Evolutionary conservation across 2,888 invertebrate species (phyloP), one percentile per base, ranked within the genome.

Genomic region (Nineta flava): DNA sequence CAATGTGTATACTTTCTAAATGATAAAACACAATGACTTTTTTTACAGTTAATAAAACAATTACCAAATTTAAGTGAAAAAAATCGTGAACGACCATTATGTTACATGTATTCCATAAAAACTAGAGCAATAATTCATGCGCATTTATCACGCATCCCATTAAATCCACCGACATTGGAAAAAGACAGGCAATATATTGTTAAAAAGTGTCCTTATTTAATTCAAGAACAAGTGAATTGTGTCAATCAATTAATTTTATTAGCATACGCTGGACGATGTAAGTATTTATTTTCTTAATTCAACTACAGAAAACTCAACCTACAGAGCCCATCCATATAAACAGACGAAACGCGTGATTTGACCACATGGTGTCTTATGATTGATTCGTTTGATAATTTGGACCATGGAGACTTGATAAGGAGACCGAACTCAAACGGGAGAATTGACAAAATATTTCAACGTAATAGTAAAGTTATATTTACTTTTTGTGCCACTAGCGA

Each of bases 141-240:
- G 2, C 97, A 99, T 70, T 73, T 99, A 48, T 77, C 83, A n/a
- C 79, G 97, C 46, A 77, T 96, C 61, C 70, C 75, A 2, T 65
- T 93, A 16, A 87, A 86, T 58, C 75, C 78, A 0, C 74, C 79
- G 47, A 88, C 90, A 0, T 68, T 93, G 47, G 92, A 93, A 60
- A 77, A 81, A 62, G 93, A 95, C 72, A 75, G 87, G 41, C 79
- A 85, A 58, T 84, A 85, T 60, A 76, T 91, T 49, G 80, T 90
- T 45, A 86, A 83, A 56, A 92, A 95, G 65, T 88, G 91, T 64
- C 95, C 96, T 1, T 92, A 92, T 66, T 77, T 99, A 42, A 83
- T 99, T 49, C 91, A 95, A 59, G 97, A 99, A 70, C 95, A 97
- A 90, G 87, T 97, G 49, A 90, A 87, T 61, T 92, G 94, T 64